A percentile compares a stretch with the other conserved stretches of the same genome.
phyloP scores from a whole-genome alignment of 2,797 vertebrate genomes.

The Crenuchus spilurus region DNA sequence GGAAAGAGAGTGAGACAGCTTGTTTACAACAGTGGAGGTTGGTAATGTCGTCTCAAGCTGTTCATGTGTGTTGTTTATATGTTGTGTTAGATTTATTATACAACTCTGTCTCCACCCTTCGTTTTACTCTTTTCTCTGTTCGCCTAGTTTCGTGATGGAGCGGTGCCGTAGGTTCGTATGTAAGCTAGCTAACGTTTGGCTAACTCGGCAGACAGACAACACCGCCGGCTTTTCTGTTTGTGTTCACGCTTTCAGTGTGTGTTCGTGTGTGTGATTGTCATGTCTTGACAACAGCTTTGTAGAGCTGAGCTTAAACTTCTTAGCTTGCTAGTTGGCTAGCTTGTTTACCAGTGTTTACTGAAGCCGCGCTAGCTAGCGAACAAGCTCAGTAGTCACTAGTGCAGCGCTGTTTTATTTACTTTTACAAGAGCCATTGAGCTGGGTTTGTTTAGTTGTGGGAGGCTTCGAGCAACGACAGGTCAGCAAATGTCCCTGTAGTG shows the following conservation, averaged over 20 bases:
- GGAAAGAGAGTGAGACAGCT: too few species aligned
- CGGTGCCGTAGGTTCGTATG: constrained; percentile 67
- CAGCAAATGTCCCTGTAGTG: constrained; percentile 7
- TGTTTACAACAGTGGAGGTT: too few species aligned
- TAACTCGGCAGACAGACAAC: neutral
- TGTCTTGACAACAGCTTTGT: too few species aligned
- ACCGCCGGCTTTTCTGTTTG: neutral
- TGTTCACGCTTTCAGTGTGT: neutral
- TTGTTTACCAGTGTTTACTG: neutral
- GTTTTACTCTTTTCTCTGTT: constrained; percentile 4
- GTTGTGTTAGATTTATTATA: too few species aligned
- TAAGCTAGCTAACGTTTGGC: neutral
- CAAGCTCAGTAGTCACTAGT: neutral
- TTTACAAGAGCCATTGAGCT: neutral
- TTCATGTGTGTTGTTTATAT: too few species aligned
- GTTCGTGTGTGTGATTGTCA: too few species aligned
- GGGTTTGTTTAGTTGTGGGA: constrained; percentile 15
- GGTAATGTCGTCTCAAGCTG: too few species aligned
- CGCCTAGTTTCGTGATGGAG: constrained; percentile 53
- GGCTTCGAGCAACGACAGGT: constrained; percentile 32
- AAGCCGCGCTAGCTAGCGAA: neutral
- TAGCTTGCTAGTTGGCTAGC: neutral
- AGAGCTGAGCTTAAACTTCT: neutral
- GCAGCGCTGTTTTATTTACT: neutral
- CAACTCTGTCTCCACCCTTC: too few species aligned